Conservation (phyloP, 2,888 invertebrate genomes). For the Auanema freiburgensis region DNA sequence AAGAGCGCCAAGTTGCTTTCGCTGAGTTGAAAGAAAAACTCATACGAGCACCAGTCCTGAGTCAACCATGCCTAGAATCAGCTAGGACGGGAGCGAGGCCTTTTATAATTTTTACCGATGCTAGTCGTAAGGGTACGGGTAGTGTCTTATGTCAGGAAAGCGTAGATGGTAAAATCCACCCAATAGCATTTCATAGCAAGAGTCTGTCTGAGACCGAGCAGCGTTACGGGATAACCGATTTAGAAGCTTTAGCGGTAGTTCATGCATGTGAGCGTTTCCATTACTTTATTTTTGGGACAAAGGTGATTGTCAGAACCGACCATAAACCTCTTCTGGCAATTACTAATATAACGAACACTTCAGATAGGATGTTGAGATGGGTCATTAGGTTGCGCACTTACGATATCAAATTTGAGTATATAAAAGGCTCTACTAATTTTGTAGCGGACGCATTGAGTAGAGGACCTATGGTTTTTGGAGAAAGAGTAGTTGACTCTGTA, state of each 20-base stretch:
- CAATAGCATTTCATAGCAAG: too few relatives aligned
- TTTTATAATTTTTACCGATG: too few relatives aligned
- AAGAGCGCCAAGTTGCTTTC: too few relatives aligned
- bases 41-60: too few relatives aligned
- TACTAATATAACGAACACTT: neutral
- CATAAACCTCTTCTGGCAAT: conserved; percentile 8
- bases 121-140: too few relatives aligned
- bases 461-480: too few relatives aligned
- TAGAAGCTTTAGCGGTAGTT: conserved; percentile 29
- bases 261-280: neutral
- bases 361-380: conserved; percentile 1
- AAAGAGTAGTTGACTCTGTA: too few relatives aligned
- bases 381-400: conserved; percentile 1
- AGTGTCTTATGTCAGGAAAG: too few relatives aligned
- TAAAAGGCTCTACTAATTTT: conserved; percentile 1
- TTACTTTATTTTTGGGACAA: neutral
- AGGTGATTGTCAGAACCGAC: neutral
- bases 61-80: too few relatives aligned
- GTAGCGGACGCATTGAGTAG: neutral
- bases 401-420: neutral
- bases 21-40: too few relatives aligned
- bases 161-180: too few relatives aligned
- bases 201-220: conserved; percentile 37
- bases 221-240: conserved; percentile 41
- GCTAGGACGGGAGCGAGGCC: too few relatives aligned